These are phyloP conservation scores for Drosophila saltans DNA, from an alignment of 1,140 invertebrate species.

Conservation along the genomic window DNA sequence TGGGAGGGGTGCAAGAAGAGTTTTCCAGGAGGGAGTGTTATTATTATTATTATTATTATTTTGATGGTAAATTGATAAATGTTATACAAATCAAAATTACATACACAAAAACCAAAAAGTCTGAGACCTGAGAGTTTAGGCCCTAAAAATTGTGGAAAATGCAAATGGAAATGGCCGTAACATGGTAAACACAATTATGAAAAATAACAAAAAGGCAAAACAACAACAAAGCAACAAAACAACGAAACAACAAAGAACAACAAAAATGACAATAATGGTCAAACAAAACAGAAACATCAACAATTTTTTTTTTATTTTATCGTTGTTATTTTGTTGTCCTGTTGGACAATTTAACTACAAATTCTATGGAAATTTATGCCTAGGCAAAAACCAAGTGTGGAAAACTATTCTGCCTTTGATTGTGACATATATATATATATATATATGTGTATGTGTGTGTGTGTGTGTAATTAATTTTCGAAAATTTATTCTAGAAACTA, in stretches of 20 bases:
- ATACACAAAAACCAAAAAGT: conserved; percentile 43
- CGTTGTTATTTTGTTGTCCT: background rate
- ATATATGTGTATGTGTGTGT: background rate
- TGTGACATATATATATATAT: background rate
- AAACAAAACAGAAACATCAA: conserved; percentile 10
- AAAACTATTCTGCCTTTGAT: background rate
- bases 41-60: conserved; percentile 55
- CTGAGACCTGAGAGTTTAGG: background rate
- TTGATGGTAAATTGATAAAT: conserved; percentile 76
- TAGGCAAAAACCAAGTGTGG: background rate
- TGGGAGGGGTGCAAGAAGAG: background rate
- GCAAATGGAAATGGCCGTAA: conserved; percentile 8
- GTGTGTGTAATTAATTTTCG: conserved; percentile 7
- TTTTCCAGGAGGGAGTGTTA: background rate
- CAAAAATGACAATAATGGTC: conserved; percentile 11
- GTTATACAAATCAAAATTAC: conserved; percentile 74
- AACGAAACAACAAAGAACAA: conserved; percentile 1
- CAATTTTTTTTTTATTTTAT: background rate
- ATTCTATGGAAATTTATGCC: conserved; percentile 12
- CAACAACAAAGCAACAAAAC: background rate
- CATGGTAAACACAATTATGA: conserved; percentile 13
- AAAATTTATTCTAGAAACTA: conserved; percentile 7
- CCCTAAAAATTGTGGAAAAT: conserved; percentile 25
- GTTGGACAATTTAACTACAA: conserved; percentile 8
- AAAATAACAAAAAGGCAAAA: conserved; percentile 11